Percentiles rank a stretch among this genome's conserved stretches.
phyloP scores from a whole-genome alignment of 2,888 invertebrate genomes.

The Aelia acuminata region DNA sequence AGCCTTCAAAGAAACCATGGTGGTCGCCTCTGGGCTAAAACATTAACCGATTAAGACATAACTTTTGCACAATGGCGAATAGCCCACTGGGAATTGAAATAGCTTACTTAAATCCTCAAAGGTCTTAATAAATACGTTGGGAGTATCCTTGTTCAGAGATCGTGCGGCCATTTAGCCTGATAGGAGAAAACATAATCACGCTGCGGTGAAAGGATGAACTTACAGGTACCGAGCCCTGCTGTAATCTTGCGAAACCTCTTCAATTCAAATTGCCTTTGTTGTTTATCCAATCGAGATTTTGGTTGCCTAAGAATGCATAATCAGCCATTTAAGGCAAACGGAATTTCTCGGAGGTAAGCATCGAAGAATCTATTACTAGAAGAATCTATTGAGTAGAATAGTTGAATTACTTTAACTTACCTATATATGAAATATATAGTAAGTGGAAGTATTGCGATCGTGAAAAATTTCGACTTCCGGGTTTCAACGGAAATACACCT shows the following conservation, averaged over 20 bases:
- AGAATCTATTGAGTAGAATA: no score
- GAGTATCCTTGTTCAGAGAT: neutral
- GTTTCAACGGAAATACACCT: no score
- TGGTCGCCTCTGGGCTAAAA: no score
- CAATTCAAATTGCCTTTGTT: neutral
- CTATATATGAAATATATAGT: no score
- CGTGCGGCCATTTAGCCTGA: neutral
- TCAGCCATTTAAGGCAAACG: neutral
- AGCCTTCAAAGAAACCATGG: no score
- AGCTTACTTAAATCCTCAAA: neutral
- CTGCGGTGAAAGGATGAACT: conserved; percentile 7
- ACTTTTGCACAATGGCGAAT: no score
- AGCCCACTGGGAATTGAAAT: neutral
- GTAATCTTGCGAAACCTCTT: neutral
- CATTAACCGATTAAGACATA: no score
- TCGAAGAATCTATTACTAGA: no score
- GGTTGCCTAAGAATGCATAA: neutral
- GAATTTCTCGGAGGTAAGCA: neutral
- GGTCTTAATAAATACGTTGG: neutral
- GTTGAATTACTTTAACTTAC: no score
- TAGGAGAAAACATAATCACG: conserved; percentile 10
- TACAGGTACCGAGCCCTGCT: neutral
- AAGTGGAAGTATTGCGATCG: no score
- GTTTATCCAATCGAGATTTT: neutral
- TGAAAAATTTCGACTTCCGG: no score